Evolutionary conservation across 2,888 invertebrate genomes (phyloP).

Genomic region (Thymelicus acteon): DNA sequence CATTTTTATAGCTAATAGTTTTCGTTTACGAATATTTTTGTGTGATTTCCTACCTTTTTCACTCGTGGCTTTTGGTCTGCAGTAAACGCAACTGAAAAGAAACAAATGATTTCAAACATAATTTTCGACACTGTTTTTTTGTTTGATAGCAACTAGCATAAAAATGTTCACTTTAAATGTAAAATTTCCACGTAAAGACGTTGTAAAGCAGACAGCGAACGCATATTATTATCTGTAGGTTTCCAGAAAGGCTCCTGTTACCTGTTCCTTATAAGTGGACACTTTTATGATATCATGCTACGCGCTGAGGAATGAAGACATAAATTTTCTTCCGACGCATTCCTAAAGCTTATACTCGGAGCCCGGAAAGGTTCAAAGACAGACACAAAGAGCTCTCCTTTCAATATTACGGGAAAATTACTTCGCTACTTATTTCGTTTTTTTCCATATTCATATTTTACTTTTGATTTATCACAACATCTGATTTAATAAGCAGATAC

Average conservation of each 20-base stretch:
- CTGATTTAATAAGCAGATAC: too few species aligned
- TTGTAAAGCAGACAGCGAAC: not conserved
- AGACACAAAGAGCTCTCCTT: conserved; percentile 6
- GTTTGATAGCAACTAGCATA: too few species aligned
- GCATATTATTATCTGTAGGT: not conserved
- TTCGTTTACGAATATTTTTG: too few species aligned
- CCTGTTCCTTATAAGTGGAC: conserved; percentile 9
- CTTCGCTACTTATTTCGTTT: not conserved
- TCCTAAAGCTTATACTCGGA: not conserved
- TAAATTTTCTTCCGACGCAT: conserved; percentile 9
- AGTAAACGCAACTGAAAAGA: too few species aligned
- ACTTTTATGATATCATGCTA: conserved; percentile 7
- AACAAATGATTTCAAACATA: too few species aligned
- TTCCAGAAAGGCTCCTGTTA: not conserved
- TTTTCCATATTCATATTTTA: too few species aligned
- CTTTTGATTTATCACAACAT: too few species aligned
- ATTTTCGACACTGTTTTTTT: too few species aligned
- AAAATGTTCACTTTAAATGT: too few species aligned
- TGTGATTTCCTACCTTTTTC: too few species aligned
- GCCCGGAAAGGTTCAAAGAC: not conserved
- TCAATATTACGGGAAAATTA: not conserved
- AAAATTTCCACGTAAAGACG: not conserved
- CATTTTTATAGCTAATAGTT: too few species aligned
- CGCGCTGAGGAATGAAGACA: conserved; percentile 3
- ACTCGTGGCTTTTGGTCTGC: too few species aligned